Percentiles rank a stretch among this genome's conserved stretches.
Evolutionary conservation across 2,888 invertebrate species (phyloP).

Genomic region (Cosmopolites sordidus): DNA sequence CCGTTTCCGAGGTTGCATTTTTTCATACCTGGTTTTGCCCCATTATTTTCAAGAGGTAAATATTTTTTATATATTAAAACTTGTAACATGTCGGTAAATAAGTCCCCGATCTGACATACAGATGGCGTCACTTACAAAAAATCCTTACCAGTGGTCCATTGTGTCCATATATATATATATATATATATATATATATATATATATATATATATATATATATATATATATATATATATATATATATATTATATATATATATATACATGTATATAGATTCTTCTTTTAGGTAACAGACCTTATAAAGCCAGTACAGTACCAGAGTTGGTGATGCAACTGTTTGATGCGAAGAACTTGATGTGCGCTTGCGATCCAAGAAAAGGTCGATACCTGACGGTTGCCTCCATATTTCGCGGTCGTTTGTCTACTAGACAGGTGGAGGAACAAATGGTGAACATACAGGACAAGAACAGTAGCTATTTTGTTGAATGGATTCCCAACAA

Average conservation of each 20-base stretch:
- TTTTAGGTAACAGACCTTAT: conserved; percentile 58
- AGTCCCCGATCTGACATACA: no score
- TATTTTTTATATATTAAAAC: not conserved
- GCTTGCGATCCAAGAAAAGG: conserved; percentile 83
- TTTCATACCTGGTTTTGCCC: conserved; percentile 64
- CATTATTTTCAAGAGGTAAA: conserved; percentile 52
- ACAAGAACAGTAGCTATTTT: conserved; percentile 65
- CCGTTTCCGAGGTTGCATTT: conserved; percentile 65
- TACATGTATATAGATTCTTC: no score
- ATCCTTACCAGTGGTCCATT: no score
- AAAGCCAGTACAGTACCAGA: conserved; percentile 72
- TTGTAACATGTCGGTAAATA: no score
- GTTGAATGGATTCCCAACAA: conserved; percentile 67
- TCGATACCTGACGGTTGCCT: conserved; percentile 73
- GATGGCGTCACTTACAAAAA: no score
- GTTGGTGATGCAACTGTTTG: conserved; percentile 76
- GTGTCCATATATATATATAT: no score
- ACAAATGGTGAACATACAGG: conserved; percentile 62
- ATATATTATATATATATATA: no score
- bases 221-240: no score
- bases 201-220: no score
- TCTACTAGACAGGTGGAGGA: conserved; percentile 59
- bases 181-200: no score
- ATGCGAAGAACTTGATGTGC: conserved; percentile 85
- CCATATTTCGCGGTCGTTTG: conserved; percentile 73